A percentile compares a stretch with the other conserved stretches of the same genome.
Evolutionary conservation across 30 jellyfish, hydroid and myxozoan species (phyloP).

Genomic region (Cassiopea xamachana): DNA sequence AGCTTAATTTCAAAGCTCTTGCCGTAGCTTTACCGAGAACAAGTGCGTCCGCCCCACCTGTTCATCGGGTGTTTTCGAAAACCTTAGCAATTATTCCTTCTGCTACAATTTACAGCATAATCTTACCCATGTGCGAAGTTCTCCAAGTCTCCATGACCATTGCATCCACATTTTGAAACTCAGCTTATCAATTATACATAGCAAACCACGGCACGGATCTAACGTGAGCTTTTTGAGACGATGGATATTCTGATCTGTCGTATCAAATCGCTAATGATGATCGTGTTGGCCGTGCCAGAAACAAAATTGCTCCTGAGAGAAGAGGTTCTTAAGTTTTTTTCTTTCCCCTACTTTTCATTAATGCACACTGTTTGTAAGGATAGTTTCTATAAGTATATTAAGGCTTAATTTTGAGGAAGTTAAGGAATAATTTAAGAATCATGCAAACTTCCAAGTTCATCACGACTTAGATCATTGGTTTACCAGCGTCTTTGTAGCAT

Average conservation of each 20-base stretch:
- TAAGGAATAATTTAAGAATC: no score
- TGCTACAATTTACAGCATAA: neutral
- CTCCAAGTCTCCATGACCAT: neutral
- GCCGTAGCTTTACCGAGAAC: no score
- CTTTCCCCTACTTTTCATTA: neutral
- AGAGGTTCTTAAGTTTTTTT: neutral
- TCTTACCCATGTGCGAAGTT: neutral
- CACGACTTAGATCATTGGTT: no score
- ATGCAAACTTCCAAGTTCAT: no score
- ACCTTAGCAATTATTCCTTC: neutral
- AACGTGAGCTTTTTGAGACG: neutral
- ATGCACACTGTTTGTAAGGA: neutral
- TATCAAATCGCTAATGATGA: neutral
- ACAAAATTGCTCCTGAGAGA: neutral
- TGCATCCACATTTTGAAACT: neutral
- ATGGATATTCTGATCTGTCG: neutral
- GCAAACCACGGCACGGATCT: neutral
- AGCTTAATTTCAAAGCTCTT: no score
- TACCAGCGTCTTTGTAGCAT: no score
- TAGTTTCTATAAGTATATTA: no score
- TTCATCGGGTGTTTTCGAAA: no score
- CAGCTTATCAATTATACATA: neutral
- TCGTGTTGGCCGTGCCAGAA: neutral
- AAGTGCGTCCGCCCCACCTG: no score
- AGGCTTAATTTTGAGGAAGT: no score